Conservation (phyloP, 2,888 invertebrate species). For the Gasteruption jaculator region DNA sequence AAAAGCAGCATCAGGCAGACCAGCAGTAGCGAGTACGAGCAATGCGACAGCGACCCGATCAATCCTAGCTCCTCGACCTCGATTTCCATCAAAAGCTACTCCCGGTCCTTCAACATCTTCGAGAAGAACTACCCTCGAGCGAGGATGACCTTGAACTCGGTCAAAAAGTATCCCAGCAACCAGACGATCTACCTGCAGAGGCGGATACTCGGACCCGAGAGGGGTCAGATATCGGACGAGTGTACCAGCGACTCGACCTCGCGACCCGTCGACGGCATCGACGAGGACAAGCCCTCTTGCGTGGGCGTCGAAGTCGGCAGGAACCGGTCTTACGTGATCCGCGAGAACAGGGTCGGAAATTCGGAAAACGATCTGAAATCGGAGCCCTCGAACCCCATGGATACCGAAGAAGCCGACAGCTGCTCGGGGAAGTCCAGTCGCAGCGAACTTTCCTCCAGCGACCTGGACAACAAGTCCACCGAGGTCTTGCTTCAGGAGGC, state of each 20-base stretch:
- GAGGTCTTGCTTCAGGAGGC: conserved; percentile 30
- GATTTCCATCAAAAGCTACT: conserved; percentile 5
- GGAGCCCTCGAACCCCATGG: conserved; percentile 17
- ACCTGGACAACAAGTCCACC: conserved; percentile 30
- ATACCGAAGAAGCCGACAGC: conserved; percentile 22
- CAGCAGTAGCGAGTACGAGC: conserved; percentile 21
- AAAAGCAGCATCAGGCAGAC: conserved; percentile 7
- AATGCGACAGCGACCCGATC: conserved; percentile 16
- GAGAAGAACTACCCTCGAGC: neutral
- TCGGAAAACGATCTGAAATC: no score
- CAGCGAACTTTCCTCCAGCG: conserved; percentile 28
- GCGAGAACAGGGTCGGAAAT: no score
- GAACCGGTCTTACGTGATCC: no score
- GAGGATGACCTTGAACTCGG: neutral
- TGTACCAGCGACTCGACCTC: no score
- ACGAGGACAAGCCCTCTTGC: no score
- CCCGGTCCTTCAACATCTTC: neutral
- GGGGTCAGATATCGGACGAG: no score
- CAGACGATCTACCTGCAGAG: neutral
- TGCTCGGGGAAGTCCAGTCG: conserved; percentile 24
- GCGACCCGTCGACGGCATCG: no score
- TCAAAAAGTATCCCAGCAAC: no score
- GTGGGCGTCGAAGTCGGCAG: no score
- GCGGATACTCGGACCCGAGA: no score
- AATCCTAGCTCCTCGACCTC: conserved; percentile 14